Conservation (phyloP, 2,888 invertebrate genomes). For the Peribatodes rhomboidaria region DNA sequence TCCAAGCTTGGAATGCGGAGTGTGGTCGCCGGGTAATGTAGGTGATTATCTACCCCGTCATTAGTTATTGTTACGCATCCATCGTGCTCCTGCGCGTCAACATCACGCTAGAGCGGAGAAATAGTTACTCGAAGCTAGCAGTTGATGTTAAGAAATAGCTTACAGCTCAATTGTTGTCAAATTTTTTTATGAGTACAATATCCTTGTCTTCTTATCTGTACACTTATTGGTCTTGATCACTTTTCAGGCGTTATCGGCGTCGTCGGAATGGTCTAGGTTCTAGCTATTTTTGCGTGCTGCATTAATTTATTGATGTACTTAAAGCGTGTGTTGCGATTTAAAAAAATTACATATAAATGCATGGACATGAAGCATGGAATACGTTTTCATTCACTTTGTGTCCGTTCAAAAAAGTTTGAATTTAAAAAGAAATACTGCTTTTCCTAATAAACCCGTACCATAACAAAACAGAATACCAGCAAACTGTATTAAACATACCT, state of each 20-base stretch:
- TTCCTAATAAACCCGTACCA: not conserved
- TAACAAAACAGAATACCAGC: not conserved
- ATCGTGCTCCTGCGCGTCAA: constrained; percentile 14
- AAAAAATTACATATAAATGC: no score
- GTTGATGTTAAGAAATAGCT: not conserved
- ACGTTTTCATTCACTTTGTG: no score
- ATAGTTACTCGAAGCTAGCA: not conserved
- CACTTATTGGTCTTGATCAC: no score
- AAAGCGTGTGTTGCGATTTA: no score
- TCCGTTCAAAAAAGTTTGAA: no score
- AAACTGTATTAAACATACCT: not conserved
- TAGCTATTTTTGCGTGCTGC: no score
- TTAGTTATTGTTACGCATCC: constrained; percentile 54
- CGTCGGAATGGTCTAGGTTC: no score
- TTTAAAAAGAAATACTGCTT: not conserved
- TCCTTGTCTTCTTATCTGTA: no score
- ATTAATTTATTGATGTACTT: no score
- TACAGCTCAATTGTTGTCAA: not conserved
- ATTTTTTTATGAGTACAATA: no score
- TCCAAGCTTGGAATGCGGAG: constrained; percentile 67
- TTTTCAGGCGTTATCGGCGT: no score
- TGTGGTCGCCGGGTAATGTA: constrained; percentile 65
- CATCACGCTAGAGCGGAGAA: not conserved
- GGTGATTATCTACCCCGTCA: constrained; percentile 67
- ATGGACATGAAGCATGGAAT: no score